Base-by-base conservation (phyloP, 2,888 invertebrate genomes). In the Dryocosmus kuriphilus region DNA sequence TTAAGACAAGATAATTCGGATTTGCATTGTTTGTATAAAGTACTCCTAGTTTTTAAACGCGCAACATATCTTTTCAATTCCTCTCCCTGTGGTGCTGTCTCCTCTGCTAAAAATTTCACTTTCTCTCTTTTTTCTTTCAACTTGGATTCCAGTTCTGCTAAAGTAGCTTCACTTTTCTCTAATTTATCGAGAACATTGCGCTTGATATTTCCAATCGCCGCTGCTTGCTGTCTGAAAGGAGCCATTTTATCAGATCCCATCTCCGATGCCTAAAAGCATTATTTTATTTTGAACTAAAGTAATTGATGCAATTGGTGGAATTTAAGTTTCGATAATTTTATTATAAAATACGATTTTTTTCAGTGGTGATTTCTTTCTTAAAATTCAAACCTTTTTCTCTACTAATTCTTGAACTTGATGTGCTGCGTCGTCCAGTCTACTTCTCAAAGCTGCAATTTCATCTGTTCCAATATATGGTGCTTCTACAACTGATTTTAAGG, bases 1-100 rank as follows among this genome's bases (percentile, higher is more conserved):
- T 95, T 94, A 78, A 96, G 92, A 74, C 95, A 95, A 9, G 96
- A 94, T 83, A 97, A 92, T 90, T 96, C 96, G 71, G 95, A 94
- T 86, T 96, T 93, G 89, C 96, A 96, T 88, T 96, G 94, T 92
- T 97, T 97, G 91, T 97, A 97, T 14, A 95, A 92, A 9, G 95
- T 95, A 88, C 96, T 97, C 89, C 97, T 96, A 74, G 95, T 95
- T 78, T 97, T 94, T 80, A 98, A 92, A 84, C 96, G 95, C 87
- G 95, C 95, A 22, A 98, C 96, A 91, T 97, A 97, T 84, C 95
- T 94, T 91, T 97, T 97, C 88, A 97, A 94, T 92, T 97, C 96
- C 81, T 97, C 97, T 35, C 96, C 97, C 85, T 85, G 87, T 0
- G 88, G 90, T 2, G 87, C 82, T 1, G 86, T 83, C n/a, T 89